Conservation (phyloP, 2,888 invertebrate species). For the Phyllotreta cruciferae region DNA sequence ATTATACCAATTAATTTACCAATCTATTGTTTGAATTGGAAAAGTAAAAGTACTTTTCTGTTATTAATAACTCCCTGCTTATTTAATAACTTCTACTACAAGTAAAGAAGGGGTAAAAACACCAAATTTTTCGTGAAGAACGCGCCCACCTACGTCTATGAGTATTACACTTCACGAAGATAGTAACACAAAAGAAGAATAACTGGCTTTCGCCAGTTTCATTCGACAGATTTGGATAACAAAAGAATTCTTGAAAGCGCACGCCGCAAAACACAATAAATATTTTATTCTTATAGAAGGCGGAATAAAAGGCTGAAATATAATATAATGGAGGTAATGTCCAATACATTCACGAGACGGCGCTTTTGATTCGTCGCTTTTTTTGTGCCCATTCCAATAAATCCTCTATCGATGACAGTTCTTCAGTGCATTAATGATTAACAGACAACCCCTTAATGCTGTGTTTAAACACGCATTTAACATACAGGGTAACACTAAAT, state of each 20-base stretch:
- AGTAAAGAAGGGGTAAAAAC: too few species aligned
- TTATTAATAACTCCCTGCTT: too few species aligned
- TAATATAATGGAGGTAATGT: constrained; percentile 31
- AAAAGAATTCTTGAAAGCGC: constrained; percentile 40
- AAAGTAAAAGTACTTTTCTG: too few species aligned
- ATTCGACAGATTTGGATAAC: constrained; percentile 43
- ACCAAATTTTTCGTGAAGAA: background rate
- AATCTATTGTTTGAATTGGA: too few species aligned
- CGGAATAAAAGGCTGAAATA: constrained; percentile 30
- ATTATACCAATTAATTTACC: too few species aligned
- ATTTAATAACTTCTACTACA: too few species aligned
- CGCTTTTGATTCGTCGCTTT: constrained; percentile 28
- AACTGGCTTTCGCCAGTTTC: constrained; percentile 36
- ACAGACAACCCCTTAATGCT: background rate
- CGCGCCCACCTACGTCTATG: constrained; percentile 21
- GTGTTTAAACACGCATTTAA: too few species aligned
- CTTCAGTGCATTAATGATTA: constrained; percentile 23
- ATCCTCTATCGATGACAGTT: constrained; percentile 23
- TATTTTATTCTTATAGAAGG: constrained; percentile 31
- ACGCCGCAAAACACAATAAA: constrained; percentile 32
- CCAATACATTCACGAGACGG: constrained; percentile 31
- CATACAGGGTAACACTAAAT: too few species aligned
- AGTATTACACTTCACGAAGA: constrained; percentile 28
- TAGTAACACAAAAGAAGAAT: constrained; percentile 32
- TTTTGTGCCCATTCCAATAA: constrained; percentile 25